A percentile compares a stretch with the other conserved stretches of the same genome.
phyloP scores from a whole-genome alignment of 2,797 vertebrate species.

The Jordanella pulchra region DNA sequence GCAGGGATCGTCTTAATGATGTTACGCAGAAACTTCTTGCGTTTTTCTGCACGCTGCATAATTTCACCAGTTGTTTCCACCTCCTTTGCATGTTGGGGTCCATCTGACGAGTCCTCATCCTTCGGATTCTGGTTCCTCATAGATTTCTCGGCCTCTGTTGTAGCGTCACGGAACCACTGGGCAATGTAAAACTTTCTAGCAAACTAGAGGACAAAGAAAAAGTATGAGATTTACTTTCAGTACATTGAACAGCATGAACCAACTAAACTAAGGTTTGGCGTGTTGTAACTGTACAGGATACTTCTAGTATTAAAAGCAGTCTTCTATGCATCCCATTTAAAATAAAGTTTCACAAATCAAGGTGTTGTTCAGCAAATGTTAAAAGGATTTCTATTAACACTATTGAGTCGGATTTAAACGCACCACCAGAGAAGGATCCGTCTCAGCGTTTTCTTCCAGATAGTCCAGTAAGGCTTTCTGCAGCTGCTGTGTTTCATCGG shows the following conservation, averaged over 20 bases:
- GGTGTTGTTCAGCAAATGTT: neutral
- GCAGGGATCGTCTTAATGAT: slow-evolving; percentile 89
- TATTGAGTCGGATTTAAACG: slow-evolving; percentile 47
- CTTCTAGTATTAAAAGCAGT: neutral
- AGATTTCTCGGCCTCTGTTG: slow-evolving; percentile 96
- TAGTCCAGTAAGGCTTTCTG: slow-evolving; percentile 97
- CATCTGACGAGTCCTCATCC: slow-evolving; percentile 93
- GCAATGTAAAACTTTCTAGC: slow-evolving; percentile 96
- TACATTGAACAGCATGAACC: neutral
- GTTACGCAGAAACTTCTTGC: slow-evolving; percentile 92
- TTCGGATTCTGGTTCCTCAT: slow-evolving; percentile 91
- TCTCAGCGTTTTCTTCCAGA: slow-evolving; percentile 92
- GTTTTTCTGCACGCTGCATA: slow-evolving; percentile 93
- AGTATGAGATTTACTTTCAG: neutral
- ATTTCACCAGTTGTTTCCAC: slow-evolving; percentile 93
- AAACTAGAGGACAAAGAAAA: slow-evolving; percentile 80
- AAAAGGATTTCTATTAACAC: neutral
- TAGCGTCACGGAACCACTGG: slow-evolving; percentile 96
- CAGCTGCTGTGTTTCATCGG: slow-evolving; percentile 93
- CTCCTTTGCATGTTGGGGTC: slow-evolving; percentile 92
- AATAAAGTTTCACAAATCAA: neutral
- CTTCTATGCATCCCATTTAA: neutral
- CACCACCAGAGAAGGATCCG: slow-evolving; percentile 91
- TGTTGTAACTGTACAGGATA: neutral
- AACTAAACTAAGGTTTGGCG: neutral